phyloP scores from a whole-genome alignment of 2,888 invertebrate genomes.

The Lissonota sp. region DNA sequence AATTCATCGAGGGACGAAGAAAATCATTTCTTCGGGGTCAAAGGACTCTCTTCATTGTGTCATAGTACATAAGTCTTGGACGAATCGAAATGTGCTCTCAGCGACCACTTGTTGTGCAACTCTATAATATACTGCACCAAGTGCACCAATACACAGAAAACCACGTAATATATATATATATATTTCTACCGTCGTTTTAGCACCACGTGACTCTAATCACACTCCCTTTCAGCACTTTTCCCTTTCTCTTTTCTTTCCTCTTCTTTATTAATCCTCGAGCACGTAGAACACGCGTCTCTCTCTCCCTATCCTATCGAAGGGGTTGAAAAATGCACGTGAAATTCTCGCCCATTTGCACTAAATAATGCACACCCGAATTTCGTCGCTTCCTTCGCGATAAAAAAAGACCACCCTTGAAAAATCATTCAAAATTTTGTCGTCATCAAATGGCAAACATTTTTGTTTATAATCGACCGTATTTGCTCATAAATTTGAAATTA shows the following conservation, averaged over 20 bases:
- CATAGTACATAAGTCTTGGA: constrained; percentile 17
- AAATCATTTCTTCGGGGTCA: constrained; percentile 45
- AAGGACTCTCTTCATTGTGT: constrained; percentile 32
- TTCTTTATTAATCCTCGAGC: constrained; percentile 1
- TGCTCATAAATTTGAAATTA: background rate
- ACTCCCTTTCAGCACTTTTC: constrained; percentile 37
- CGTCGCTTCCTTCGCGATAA: constrained; percentile 12
- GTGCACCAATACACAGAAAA: too few species aligned
- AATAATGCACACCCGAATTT: constrained; percentile 48
- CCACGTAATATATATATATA: too few species aligned
- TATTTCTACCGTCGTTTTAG: constrained; percentile 46
- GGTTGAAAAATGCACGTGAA: constrained; percentile 47
- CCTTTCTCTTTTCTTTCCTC: constrained; percentile 3
- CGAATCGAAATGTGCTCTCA: constrained; percentile 7
- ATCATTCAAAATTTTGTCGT: background rate
- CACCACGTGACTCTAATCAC: constrained; percentile 56
- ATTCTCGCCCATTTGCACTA: constrained; percentile 19
- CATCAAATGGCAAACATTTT: background rate
- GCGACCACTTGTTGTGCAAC: constrained; percentile 62
- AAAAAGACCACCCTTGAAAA: background rate
- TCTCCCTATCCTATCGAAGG: constrained; percentile 16
- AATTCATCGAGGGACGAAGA: background rate
- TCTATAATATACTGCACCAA: background rate
- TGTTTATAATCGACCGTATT: background rate
- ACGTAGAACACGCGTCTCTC: background rate